These are phyloP conservation scores for Aspidiotus destructor DNA, from an alignment of 2,888 invertebrate species.

Conservation along the genomic window DNA sequence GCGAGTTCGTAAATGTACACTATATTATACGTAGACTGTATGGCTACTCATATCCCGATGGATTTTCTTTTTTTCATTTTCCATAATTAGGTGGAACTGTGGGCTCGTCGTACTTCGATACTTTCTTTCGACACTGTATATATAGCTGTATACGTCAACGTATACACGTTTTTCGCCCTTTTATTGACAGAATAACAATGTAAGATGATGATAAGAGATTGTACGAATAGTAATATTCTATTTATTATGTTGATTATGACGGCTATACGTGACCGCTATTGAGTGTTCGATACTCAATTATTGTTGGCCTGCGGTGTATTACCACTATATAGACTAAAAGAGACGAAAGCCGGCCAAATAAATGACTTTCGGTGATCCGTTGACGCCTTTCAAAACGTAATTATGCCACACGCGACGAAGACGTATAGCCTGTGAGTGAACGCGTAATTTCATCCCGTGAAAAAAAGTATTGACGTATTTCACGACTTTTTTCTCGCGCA, in stretches of 20 bases:
- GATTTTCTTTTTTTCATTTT: not conserved
- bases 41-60: not conserved
- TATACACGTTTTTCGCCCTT: conserved; percentile 9
- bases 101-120: not conserved
- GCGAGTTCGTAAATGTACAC: too few relatives aligned
- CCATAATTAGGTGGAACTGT: conserved; percentile 15
- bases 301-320: conserved; percentile 15
- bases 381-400: conserved; percentile 32
- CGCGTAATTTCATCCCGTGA: not conserved
- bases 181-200: conserved; percentile 32
- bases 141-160: conserved; percentile 29
- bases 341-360: conserved; percentile 20
- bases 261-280: conserved; percentile 32
- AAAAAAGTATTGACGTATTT: not conserved
- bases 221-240: conserved; percentile 31
- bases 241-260: conserved; percentile 31
- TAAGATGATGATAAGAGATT: conserved; percentile 32
- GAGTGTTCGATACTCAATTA: conserved; percentile 30
- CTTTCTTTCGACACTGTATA: not conserved
- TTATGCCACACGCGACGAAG: conserved; percentile 32
- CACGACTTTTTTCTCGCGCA: not conserved
- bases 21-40: not conserved
- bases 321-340: not conserved
- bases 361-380: conserved; percentile 31
- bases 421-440: conserved; percentile 21